Conservation (phyloP, 2,797 vertebrate genomes). For the Ctenosaura bakeri region DNA sequence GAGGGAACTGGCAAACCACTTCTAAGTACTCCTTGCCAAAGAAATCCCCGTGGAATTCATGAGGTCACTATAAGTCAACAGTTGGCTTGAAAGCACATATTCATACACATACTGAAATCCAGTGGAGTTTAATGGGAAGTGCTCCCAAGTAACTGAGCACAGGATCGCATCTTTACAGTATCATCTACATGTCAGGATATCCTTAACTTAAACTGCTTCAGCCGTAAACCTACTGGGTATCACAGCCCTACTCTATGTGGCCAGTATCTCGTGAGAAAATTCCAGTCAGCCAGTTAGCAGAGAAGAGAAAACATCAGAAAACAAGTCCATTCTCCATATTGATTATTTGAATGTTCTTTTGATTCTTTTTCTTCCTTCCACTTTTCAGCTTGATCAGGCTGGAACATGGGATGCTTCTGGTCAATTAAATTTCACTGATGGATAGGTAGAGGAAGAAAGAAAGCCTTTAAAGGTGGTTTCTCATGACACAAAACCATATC, state of each 20-base stretch:
- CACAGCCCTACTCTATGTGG: too few relatives aligned
- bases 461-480: not conserved
- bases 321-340: not conserved
- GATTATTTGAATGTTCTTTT: not conserved
- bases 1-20: too few relatives aligned
- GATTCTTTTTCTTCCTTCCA: not conserved
- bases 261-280: not conserved
- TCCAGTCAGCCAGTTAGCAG: not conserved
- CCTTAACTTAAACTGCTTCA: too few relatives aligned
- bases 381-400: not conserved
- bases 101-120: not conserved
- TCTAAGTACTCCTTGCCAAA: too few relatives aligned
- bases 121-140: not conserved
- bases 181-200: too few relatives aligned
- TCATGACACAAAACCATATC: not conserved
- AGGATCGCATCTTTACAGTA: too few relatives aligned
- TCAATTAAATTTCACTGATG: not conserved
- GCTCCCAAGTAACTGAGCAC: not conserved
- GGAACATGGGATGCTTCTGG: not conserved
- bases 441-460: not conserved
- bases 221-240: too few relatives aligned
- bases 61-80: too few relatives aligned
- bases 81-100: too few relatives aligned
- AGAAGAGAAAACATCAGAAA: not conserved
- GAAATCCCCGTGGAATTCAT: too few relatives aligned